A percentile compares a stretch with the other conserved stretches of the same genome.
phyloP scores from a whole-genome alignment of 2,888 invertebrate genomes.

The Nomada lathburiana region DNA sequence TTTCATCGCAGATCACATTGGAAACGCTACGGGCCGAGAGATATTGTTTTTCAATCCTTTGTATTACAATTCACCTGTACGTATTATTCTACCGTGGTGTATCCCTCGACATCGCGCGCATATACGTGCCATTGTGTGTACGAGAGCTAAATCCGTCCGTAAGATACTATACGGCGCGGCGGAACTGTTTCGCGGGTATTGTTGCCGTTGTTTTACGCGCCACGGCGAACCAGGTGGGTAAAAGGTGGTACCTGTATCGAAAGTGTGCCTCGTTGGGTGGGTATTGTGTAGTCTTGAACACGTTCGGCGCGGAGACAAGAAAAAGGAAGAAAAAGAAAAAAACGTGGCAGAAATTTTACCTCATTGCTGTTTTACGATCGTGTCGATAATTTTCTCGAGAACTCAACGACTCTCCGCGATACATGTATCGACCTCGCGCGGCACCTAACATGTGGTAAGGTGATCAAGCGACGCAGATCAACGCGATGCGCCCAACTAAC shows the following conservation, averaged over 20 bases:
- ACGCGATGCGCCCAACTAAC: conserved; percentile 24
- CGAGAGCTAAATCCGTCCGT: not conserved
- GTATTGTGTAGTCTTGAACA: conserved; percentile 38
- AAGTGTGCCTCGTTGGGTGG: conserved; percentile 34
- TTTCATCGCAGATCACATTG: conserved; percentile 89
- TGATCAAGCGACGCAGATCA: conserved; percentile 53
- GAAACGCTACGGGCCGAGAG: conserved; percentile 84
- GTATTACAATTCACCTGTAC: not conserved
- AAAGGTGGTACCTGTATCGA: conserved; percentile 31
- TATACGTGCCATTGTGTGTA: not conserved
- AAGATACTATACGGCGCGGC: not conserved
- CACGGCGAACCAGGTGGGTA: conserved; percentile 39
- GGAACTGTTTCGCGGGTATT: conserved; percentile 23
- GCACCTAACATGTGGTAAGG: conserved; percentile 24
- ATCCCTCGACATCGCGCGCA: not conserved
- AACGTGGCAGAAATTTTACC: too few species aligned
- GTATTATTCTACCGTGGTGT: not conserved
- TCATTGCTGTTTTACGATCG: too few species aligned
- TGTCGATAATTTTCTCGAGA: too few species aligned
- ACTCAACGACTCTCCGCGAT: too few species aligned
- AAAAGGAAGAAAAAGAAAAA: too few species aligned
- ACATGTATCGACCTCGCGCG: too few species aligned
- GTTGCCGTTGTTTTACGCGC: conserved; percentile 41
- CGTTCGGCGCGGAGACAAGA: too few species aligned
- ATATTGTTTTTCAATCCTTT: not conserved